Evolutionary conservation across 2,888 invertebrate genomes (phyloP), one percentile per base, ranked within the genome.

Genomic region (Xylota segnis): DNA sequence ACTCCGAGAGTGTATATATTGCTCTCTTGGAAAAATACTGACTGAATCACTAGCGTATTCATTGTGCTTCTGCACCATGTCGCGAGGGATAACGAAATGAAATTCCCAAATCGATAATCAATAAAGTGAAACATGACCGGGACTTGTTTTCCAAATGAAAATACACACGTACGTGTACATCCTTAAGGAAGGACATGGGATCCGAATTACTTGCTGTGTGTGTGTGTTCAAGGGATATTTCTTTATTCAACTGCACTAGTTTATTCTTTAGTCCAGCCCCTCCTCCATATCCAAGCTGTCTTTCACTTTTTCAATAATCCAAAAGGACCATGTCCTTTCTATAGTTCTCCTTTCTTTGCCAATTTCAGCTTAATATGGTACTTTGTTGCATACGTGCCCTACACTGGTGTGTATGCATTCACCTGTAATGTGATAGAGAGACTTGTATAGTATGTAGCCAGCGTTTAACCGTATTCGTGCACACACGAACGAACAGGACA

Each of bases 21-120:
- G 23, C 27, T 58, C 50, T 54, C 29, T 43, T 43, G 9, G 63
- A 29, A 43, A 27, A 50, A 23, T 18, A 43, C 65, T 70, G 77
- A 43, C 65, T 70, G 77, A 61, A 82, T 77, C 68, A 82, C 82
- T 86, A 68, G 76, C 16, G 32, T 81, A 86, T 81, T 81, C 86
- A 82, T 82, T 86, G 81, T 81, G 43, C 61, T 77, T 72, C 37
- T 61, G 71, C 76, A 84, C 65, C 71, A 61, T 68, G 61, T 77
- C 77, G 66, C 76, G 71, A 68, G 32, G 75, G 43, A 47, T 76
- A 71, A 56, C 82, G 47, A 81, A 86, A 66, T 86, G 78, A 72
- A 90, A 91, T 90, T 91, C 91, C 91, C 91, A 91, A 91, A 91
- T 92, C 90, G 91, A 91, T 91, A 91, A 92, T 91, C 91, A 91